phyloP scores from a whole-genome alignment of 2,797 vertebrate genomes.

The Steatocranus sp. region DNA sequence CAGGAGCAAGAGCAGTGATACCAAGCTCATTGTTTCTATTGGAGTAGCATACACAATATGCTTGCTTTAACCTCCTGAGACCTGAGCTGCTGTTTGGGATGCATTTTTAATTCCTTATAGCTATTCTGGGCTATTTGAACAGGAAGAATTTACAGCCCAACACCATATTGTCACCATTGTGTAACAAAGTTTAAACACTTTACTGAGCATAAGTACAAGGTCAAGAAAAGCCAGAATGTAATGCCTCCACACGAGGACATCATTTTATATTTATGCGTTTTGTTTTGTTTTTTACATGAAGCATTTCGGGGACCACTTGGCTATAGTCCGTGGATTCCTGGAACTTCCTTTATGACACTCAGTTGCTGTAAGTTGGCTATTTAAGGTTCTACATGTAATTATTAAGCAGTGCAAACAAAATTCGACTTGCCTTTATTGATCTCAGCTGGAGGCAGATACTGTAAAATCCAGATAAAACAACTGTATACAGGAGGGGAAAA shows the following conservation, averaged over 20 bases:
- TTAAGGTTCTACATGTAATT: background rate
- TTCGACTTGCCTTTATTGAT: background rate
- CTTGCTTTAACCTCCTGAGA: background rate
- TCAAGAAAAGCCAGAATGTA: background rate
- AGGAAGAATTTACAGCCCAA: background rate
- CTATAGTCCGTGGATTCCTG: background rate
- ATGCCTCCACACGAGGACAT: accelerated
- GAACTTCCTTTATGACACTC: accelerated
- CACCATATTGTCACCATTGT: background rate
- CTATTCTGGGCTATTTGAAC: background rate
- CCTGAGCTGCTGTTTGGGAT: background rate
- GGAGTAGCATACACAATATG: background rate
- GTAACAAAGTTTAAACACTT: background rate
- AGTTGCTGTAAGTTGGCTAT: accelerated
- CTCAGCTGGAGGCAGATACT: background rate
- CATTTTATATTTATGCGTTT: background rate
- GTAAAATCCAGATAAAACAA: background rate
- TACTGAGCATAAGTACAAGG: background rate
- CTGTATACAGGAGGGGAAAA: background rate
- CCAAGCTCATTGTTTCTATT: background rate
- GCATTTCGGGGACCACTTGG: background rate
- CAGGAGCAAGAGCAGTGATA: background rate
- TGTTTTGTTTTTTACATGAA: background rate
- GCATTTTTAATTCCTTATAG: background rate
- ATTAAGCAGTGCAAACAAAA: background rate